phyloP scores from a whole-genome alignment of 1,140 invertebrate species.

The Carcinoscorpius rotundicauda region DNA sequence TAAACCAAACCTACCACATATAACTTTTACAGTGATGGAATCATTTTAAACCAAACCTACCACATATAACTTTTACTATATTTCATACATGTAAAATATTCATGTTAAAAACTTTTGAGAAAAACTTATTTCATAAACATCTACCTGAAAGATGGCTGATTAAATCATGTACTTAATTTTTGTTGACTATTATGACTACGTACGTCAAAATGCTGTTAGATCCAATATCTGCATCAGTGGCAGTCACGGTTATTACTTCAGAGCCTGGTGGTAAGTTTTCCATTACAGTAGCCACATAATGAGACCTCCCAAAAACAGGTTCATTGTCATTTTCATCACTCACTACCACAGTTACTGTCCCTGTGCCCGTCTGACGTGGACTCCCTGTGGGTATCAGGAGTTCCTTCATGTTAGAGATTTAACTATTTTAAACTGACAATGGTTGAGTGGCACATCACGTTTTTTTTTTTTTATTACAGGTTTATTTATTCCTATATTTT shows the following conservation, averaged over 20 bases:
- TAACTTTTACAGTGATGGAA: constrained; percentile 9
- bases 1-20: constrained; percentile 11
- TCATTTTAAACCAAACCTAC: constrained; percentile 5
- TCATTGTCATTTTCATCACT: constrained; percentile 84
- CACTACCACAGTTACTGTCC: constrained; percentile 71
- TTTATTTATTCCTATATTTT: too few relatives aligned
- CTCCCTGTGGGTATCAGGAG: constrained; percentile 37
- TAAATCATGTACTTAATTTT: too few relatives aligned
- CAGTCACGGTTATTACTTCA: constrained; percentile 15
- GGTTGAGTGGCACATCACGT: too few relatives aligned
- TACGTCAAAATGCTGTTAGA: too few relatives aligned
- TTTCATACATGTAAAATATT: too few relatives aligned
- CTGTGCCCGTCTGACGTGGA: constrained; percentile 76
- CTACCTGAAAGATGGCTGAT: too few relatives aligned
- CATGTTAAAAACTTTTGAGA: too few relatives aligned
- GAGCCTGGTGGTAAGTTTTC: constrained; percentile 48
- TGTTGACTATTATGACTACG: too few relatives aligned
- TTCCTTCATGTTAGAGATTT: too few relatives aligned
- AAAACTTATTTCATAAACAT: too few relatives aligned
- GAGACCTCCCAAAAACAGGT: constrained; percentile 44
- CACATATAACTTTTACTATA: constrained; percentile 11
- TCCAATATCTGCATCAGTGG: constrained; percentile 21
- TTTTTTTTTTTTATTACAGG: too few relatives aligned
- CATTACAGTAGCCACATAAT: constrained; percentile 54
- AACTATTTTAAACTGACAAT: too few relatives aligned